Base-by-base conservation (phyloP, 2,113 vertebrate genomes). In the Eulemur rufifrons region DNA sequence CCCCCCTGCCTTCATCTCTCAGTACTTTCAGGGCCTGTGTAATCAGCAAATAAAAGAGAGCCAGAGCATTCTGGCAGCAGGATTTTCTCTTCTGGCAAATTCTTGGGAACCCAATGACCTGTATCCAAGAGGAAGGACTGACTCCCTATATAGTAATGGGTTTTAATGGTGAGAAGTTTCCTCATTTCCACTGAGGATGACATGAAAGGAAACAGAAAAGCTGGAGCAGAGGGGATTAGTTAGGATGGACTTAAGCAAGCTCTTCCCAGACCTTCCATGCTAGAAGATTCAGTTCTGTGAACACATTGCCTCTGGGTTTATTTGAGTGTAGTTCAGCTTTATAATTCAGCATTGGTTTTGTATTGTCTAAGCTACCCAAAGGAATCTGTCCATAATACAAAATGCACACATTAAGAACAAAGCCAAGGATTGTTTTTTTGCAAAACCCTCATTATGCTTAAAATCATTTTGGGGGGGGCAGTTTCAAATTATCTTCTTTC, bases 331-430 rank as follows among this genome's bases (percentile, higher is more conserved):
- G 68, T 91, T 71, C 74, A 91, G 69, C 21, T 95, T 95, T 89
- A 68, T 89, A 74, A 78, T 93, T 89, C 56, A 85, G 47, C 80
- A 61, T 80, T 96, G 71, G 39, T 45, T 97, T 86, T 71, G 21
- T 76, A 76, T 94, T 93, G 34, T 91, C 42, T 95, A 89, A 96
- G 45, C 63, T 32, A 86, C n/a, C 32, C 45, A 64, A 94, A 95
- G 34, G 59, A 97, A 89, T 90, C 18, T 47, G 71, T 1, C 4
- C 71, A 96, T 80, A 94, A 90, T 93, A 80, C n/a, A 91, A 91
- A 97, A 96, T 63, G 63, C 8, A 81, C 13, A 91, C 85, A 89
- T 96, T 95, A 89, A 91, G 56, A 93, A 93, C n/a, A 96, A 91
- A 97, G 45, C 64, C 71, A 93, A 83, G 39, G 32, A 29, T 47